phyloP scores from a whole-genome alignment of 2,888 invertebrate species.

The Lasioglossum malachurum region DNA sequence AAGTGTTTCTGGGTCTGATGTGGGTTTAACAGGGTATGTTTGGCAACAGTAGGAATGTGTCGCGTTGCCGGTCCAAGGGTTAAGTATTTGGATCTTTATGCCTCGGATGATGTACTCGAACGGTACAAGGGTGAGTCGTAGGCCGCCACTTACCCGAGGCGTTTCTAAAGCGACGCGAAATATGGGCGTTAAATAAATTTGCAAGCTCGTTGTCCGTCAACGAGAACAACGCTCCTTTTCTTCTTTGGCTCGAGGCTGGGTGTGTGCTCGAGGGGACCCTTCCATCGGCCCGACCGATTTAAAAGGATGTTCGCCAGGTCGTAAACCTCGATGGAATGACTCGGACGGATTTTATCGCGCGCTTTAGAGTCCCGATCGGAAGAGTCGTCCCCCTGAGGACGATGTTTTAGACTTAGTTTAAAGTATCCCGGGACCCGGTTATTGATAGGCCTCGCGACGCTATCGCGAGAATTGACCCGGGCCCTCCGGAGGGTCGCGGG shows the following conservation, averaged over 20 bases:
- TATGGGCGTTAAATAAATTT: constrained; percentile 24
- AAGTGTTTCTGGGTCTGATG: not conserved
- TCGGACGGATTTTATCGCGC: constrained; percentile 73
- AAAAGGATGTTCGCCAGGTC: constrained; percentile 71
- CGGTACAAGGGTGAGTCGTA: not conserved
- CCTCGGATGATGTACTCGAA: not conserved
- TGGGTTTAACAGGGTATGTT: not conserved
- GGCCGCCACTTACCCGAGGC: not conserved
- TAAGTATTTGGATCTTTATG: not conserved
- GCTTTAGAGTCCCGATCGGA: constrained; percentile 69
- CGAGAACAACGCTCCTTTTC: constrained; percentile 24
- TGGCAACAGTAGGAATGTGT: not conserved
- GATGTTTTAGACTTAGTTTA: constrained; percentile 84
- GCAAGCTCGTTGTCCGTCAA: constrained; percentile 33
- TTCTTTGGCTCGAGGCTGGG: not conserved
- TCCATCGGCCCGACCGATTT: constrained; percentile 48
- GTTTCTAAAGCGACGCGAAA: not conserved
- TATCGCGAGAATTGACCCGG: constrained; percentile 66
- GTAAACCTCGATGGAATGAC: constrained; percentile 70
- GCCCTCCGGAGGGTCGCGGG: constrained; percentile 28
- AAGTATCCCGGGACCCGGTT: constrained; percentile 79
- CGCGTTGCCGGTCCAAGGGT: constrained; percentile 5
- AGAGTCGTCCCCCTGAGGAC: constrained; percentile 79
- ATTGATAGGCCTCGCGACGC: constrained; percentile 72
- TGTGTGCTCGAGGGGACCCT: constrained; percentile 19